Evolutionary conservation across 2,113 vertebrate genomes (phyloP), one percentile per base, ranked within the genome.

Genomic region (Pitta sordida): DNA sequence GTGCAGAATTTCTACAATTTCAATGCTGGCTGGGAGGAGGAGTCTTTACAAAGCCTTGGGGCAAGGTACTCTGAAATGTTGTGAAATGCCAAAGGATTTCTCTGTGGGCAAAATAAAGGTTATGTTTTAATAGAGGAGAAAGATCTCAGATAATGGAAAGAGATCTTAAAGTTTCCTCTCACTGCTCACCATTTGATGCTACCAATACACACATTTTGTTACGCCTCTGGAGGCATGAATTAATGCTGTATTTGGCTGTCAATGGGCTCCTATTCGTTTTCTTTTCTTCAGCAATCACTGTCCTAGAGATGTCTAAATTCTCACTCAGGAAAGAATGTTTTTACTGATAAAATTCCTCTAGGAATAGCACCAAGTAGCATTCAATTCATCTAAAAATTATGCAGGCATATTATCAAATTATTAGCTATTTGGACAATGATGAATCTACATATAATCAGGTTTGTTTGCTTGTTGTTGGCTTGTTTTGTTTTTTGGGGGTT

Each of bases 1-100:
- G n/a, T 27, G 32, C 76, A 63, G 81, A 77, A 94, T 94, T 60
- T 89, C 59, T 78, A 68, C 73, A 84, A 78, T 92, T 93, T 70
- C 82, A 86, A 79, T 85, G 83, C 90, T 77, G 70, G 48, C 13
- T 60, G 29, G 64, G 86, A 82, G 17, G 53, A 70, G 30, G 55
- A 86, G 80, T 88, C 90, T 92, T 92, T 88, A 83, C 55, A 68
- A 91, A 87, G 65, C 69, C 52, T 44, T 81, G 34, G n/a, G 88
- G 95, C 67, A 78, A 87, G 30, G 10, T 51, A 88, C 82, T 92
- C 82, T 44, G 60, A 94, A 78, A 56, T 70, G 67, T 15, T 84
- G 43, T 85, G 95, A 95, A 97, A 96, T 95, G 84, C 76, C 82
- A 71, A 49, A 94, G 62, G 64, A 80, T 94, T 95, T 88, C 82